Evolutionary conservation across 1,140 invertebrate species (phyloP).

Genomic region (Helicoverpa zea): DNA sequence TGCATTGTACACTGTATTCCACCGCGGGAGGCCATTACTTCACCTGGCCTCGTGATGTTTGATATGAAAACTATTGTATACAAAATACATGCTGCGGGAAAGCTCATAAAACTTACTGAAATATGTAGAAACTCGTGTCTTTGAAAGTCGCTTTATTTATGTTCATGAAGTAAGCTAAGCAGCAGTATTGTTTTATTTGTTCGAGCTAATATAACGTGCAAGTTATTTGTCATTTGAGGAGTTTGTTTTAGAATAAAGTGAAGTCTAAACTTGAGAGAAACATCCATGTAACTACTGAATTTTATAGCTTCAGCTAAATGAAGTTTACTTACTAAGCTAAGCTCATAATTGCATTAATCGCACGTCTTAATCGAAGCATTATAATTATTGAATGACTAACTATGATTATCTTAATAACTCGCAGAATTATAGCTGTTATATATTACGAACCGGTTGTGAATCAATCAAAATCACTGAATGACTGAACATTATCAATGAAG

Average conservation of each 20-base stretch:
- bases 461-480: conserved; percentile 35
- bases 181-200: conserved; percentile 9
- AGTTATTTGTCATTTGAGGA: conserved; percentile 14
- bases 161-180: conserved; percentile 17
- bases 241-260: neutral
- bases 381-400: conserved; percentile 12
- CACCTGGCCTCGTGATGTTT: conserved; percentile 21
- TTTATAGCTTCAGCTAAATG: neutral
- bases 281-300: neutral
- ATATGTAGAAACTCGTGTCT: conserved; percentile 34
- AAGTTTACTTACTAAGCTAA: neutral
- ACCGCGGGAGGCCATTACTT: conserved; percentile 23
- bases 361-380: neutral
- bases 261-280: neutral
- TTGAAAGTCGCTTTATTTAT: conserved; percentile 17
- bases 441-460: conserved; percentile 13
- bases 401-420: neutral
- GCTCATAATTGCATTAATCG: neutral
- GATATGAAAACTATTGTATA: conserved; percentile 46
- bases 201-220: neutral
- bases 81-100: conserved; percentile 16
- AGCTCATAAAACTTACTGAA: conserved; percentile 35
- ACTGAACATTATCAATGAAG: conserved; percentile 30
- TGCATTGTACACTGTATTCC: conserved; percentile 36
- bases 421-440: neutral